Evolutionary conservation across 2,113 vertebrate genomes (phyloP), one percentile per base, ranked within the genome.

Genomic region (Protomyctophum bolini): DNA sequence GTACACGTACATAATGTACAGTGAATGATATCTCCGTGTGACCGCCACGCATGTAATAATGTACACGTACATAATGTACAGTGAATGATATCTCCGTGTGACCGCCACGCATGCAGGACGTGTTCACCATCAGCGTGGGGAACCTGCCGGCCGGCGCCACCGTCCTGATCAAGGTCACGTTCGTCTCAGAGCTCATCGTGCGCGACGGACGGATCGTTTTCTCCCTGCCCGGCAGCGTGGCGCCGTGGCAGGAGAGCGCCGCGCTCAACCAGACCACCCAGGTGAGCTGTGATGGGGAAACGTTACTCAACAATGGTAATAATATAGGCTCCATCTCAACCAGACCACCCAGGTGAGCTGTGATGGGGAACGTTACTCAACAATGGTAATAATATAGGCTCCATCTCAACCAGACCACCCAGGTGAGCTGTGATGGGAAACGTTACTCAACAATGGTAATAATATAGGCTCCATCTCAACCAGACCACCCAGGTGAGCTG

Each of bases 81-180:
- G 4, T 49, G 45, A 29, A 76, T 12, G 10, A 58, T 0, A 5
- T 66, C 33, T 59, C 7, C 48, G 0, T 64, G 12, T 51, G 63
- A 12, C 0, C 59, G 0, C 77, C 82, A 21, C 2, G 21, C 21
- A 21, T 21, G 21, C 21, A 97, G 96, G 94, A 97, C 55, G 80
- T 96, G 66, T 97, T 97, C 81, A 95, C 94, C 68, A 93, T 97
- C 74, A 96, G 94, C 28, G 92, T 97, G 69, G 96, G 96, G 9
- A 97, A 96, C 70, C 88, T 97, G 68, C 92, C 94, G 0, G 85
- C 95, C 0, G 85, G 85, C 6, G 92, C 95, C 0, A 93, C 89
- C 1, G 95, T 96, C 66, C 89, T 97, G 63, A 94, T 98, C 75
- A 97, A 96, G 86, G 92, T 97, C 10, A 96, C 94, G 62, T 96